These are phyloP conservation scores for Criorhina ranunculi DNA, from an alignment of 2,888 invertebrate genomes.

Conservation along the genomic window DNA sequence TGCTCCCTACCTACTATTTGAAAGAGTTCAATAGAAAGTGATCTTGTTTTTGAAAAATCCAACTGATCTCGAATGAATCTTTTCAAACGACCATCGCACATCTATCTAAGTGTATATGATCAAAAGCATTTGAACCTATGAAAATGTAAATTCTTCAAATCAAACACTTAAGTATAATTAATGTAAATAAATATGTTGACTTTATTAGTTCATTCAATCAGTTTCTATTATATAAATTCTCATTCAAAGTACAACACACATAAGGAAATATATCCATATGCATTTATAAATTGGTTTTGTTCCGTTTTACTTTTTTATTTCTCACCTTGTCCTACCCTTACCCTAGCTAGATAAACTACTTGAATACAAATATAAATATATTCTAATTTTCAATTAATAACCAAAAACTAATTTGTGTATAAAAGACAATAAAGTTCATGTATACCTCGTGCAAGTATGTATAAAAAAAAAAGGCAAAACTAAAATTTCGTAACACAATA, in stretches of 20 bases:
- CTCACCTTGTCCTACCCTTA: conserved; percentile 37
- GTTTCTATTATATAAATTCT: conserved; percentile 52
- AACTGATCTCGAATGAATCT: too few relatives aligned
- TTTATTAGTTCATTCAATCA: conserved; percentile 65
- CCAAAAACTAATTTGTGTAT: conserved; percentile 51
- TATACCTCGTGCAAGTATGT: conserved; percentile 55
- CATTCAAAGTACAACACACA: conserved; percentile 61
- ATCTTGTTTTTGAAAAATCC: too few relatives aligned
- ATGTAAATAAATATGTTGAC: conserved; percentile 66
- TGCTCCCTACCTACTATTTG: too few relatives aligned
- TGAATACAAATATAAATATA: conserved; percentile 51
- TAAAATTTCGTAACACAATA: conserved; percentile 60
- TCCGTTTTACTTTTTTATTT: conserved; percentile 16
- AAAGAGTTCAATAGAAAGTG: too few relatives aligned
- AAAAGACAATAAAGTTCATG: conserved; percentile 68
- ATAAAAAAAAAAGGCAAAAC: conserved; percentile 36
- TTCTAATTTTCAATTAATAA: conserved; percentile 25
- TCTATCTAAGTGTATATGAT: too few relatives aligned
- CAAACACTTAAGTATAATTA: conserved; percentile 18
- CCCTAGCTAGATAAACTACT: conserved; percentile 42
- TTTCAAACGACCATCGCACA: too few relatives aligned
- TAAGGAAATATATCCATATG: conserved; percentile 34
- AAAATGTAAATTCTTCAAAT: too few relatives aligned
- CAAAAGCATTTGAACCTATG: too few relatives aligned
- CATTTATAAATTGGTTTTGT: conserved; percentile 13